Evolutionary conservation across 1,140 invertebrate species (phyloP).

Genomic region (Bemisia tabaci): DNA sequence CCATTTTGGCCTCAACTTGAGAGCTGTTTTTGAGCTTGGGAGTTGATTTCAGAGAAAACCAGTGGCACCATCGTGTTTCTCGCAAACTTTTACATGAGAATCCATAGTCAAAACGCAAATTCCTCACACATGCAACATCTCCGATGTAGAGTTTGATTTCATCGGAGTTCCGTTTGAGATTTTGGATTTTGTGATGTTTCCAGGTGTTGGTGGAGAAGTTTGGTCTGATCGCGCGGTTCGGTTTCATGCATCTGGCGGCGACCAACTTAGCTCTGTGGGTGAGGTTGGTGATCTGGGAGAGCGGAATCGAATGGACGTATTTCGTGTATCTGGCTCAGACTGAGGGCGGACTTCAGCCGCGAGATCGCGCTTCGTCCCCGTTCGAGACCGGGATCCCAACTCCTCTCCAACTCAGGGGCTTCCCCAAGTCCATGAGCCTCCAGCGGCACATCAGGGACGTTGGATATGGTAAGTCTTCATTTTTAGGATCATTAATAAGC

Average conservation of each 20-base stretch:
- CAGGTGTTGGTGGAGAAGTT: constrained; percentile 43
- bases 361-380: constrained; percentile 14
- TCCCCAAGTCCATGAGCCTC: constrained; percentile 31
- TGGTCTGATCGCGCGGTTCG: constrained; percentile 38
- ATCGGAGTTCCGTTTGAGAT: too few relatives aligned
- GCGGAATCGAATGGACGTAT: constrained; percentile 39
- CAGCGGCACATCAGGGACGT: constrained; percentile 18
- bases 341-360: constrained; percentile 15
- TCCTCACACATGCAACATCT: too few relatives aligned
- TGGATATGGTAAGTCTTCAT: constrained; percentile 12
- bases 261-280: constrained; percentile 45
- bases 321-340: constrained; percentile 35
- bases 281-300: constrained; percentile 45
- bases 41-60: too few relatives aligned
- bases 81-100: too few relatives aligned
- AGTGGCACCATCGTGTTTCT: too few relatives aligned
- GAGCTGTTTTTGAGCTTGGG: too few relatives aligned
- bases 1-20: too few relatives aligned
- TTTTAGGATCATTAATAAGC: too few relatives aligned
- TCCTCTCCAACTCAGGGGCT: constrained; percentile 33
- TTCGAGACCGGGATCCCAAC: constrained; percentile 26
- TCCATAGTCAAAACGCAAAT: too few relatives aligned
- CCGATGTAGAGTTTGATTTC: too few relatives aligned
- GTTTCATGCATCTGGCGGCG: constrained; percentile 44
- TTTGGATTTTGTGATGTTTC: too few relatives aligned